phyloP scores from a whole-genome alignment of 1,140 invertebrate species.

The Phenacoccus solenopsis region DNA sequence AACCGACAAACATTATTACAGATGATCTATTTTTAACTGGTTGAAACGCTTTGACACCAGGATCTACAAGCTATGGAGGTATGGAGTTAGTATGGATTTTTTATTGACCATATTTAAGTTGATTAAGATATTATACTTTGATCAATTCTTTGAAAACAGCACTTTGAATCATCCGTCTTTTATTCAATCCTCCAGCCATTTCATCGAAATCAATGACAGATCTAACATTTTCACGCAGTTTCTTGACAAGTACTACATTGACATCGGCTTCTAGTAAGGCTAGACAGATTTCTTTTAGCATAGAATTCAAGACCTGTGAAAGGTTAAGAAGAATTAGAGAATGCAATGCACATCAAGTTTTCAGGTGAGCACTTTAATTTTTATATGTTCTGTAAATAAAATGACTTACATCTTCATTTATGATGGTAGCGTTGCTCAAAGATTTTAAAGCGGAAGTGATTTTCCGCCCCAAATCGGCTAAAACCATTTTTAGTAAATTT shows the following conservation, averaged over 20 bases:
- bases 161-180: slow-evolving; percentile 95
- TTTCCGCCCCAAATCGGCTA: slow-evolving; percentile 98
- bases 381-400: neutral
- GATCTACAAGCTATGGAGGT: slow-evolving; percentile 78
- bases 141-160: slow-evolving; percentile 98
- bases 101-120: neutral
- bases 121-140: slow-evolving; percentile 53
- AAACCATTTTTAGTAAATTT: slow-evolving; percentile 85
- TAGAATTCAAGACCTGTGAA: slow-evolving; percentile 85
- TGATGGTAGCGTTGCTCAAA: slow-evolving; percentile 94
- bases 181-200: slow-evolving; percentile 98
- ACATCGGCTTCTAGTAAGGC: slow-evolving; percentile 98
- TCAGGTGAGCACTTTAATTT: neutral
- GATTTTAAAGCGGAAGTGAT: slow-evolving; percentile 96
- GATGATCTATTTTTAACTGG: slow-evolving; percentile 92
- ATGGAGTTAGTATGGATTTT: slow-evolving; percentile 16
- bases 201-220: slow-evolving; percentile 98
- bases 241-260: slow-evolving; percentile 92
- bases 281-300: slow-evolving; percentile 97
- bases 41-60: slow-evolving; percentile 92
- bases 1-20: slow-evolving; percentile 99
- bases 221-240: slow-evolving; percentile 95
- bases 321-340: neutral
- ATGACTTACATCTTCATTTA: slow-evolving; percentile 84
- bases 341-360: neutral